Base-by-base conservation (phyloP, 2,113 vertebrate species). In the Cyprinodon brontotheroides region DNA sequence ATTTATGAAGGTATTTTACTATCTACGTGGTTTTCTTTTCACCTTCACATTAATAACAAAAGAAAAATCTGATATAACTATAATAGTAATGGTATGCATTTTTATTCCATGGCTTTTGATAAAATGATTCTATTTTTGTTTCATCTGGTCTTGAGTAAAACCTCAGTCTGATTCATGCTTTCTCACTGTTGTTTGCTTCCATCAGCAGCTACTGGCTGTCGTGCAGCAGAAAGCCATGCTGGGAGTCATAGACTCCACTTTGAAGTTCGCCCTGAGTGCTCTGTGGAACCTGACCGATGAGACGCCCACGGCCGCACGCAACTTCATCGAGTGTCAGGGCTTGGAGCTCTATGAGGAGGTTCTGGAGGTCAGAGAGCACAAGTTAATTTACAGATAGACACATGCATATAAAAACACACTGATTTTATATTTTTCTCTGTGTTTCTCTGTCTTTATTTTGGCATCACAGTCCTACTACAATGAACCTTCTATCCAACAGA, bases 261-360 rank as follows among this genome's bases (percentile, higher is more conserved):
- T 98, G 78, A 96, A 96, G 87, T 97, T 98, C 86, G 97, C 97
- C 8, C 13, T 98, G 86, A 98, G 95, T 12, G 96, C 96, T 73
- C 95, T 98, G 89, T 98, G 97, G 97, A 98, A 97, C 90, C 95
- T 98, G 84, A 99, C 97, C 0, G 97, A 98, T 86, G 96, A 98
- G 90, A 96, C 95, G 70, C 96, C 97, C 71, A 92, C 93, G 2
- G 96, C 96, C 0, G 96, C 96, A 73, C 93, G 93, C 74, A 96
- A 95, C 92, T 98, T 98, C 86, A 96, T 99, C 79, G 94, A 97
- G 90, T 97, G 97, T 81, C 95, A 96, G 89, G 97, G 97, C 68
- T 91, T 98, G 85, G 97, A 97, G 83, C 95, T 99, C 70, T 98
- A 97, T 72, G 95, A 96, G 93, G 95, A 96, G 82, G 95, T 98